phyloP scores from a whole-genome alignment of 2,797 vertebrate species.

The Platyrinchus mystaceus region DNA sequence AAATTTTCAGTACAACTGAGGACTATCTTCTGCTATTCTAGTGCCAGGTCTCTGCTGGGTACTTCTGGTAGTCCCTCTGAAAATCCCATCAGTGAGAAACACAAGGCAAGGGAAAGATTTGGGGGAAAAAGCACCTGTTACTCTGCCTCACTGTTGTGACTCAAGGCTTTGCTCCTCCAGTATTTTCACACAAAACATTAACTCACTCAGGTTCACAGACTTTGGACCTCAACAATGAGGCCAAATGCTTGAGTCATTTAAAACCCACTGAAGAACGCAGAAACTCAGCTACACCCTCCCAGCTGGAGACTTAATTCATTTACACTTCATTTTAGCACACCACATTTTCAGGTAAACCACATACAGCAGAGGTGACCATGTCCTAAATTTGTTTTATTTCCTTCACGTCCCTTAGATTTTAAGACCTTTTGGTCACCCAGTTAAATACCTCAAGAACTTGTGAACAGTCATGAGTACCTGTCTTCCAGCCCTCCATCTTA shows the following conservation, averaged over 20 bases:
- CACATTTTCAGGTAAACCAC: background rate
- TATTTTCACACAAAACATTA: background rate
- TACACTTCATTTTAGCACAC: background rate
- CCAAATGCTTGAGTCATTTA: background rate
- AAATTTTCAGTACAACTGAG: background rate
- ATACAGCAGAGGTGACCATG: background rate
- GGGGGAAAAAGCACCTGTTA: background rate
- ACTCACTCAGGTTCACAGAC: background rate
- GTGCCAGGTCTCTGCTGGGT: background rate
- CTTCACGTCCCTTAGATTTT: background rate
- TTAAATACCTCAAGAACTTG: background rate
- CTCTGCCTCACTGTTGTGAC: background rate
- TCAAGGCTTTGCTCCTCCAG: background rate
- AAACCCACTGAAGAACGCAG: background rate
- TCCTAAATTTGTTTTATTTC: background rate
- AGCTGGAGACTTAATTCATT: background rate
- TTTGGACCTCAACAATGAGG: background rate
- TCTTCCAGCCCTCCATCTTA: background rate
- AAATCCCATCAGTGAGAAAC: background rate
- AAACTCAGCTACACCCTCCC: background rate
- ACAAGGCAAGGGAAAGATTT: background rate
- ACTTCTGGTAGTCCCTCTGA: background rate
- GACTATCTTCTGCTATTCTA: background rate
- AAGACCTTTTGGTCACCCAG: background rate
- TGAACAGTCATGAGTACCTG: accelerated